Percentiles rank a stretch among this genome's conserved stretches.
These are phyloP conservation scores for Columba livia DNA, from an alignment of 2,113 vertebrate species.

Conservation along the genomic window DNA sequence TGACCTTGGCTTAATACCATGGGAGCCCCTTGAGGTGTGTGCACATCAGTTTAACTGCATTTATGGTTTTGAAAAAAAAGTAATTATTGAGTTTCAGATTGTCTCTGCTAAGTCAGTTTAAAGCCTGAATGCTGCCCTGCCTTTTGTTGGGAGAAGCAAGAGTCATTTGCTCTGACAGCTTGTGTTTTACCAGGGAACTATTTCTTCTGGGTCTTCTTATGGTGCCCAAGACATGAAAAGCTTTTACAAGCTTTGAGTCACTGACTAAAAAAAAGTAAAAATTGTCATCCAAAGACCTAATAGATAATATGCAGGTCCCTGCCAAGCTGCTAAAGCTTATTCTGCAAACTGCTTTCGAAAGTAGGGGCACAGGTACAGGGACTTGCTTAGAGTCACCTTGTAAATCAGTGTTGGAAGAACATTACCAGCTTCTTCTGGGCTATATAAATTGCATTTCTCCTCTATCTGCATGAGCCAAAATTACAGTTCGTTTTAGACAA, in stretches of 20 bases:
- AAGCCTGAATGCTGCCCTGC: not conserved
- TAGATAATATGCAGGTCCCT: not conserved
- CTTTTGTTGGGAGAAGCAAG: not conserved
- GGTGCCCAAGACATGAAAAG: not conserved
- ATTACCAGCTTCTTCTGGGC: not conserved
- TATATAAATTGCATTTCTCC: not conserved
- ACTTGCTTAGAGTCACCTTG: not conserved
- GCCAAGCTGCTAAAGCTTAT: not conserved
- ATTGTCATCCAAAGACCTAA: not conserved
- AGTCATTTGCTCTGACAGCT: not conserved
- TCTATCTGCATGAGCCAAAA: not conserved
- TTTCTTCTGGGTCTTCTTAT: not conserved
- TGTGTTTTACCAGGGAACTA: not conserved
- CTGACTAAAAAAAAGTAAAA: not conserved
- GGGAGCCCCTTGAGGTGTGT: rapidly evolving
- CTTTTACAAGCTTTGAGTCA: not conserved
- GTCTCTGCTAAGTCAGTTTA: not conserved
- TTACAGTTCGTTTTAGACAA: not conserved
- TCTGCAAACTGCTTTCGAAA: not conserved
- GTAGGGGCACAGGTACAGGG: not conserved
- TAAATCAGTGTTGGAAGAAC: not conserved
- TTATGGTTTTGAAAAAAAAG: not conserved
- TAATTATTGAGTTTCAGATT: not conserved
- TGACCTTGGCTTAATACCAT: not conserved
- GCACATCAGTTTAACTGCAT: not conserved